These are phyloP conservation scores for Aphidoletes aphidimyza DNA, from an alignment of 2,888 invertebrate genomes.

Conservation along the genomic window DNA sequence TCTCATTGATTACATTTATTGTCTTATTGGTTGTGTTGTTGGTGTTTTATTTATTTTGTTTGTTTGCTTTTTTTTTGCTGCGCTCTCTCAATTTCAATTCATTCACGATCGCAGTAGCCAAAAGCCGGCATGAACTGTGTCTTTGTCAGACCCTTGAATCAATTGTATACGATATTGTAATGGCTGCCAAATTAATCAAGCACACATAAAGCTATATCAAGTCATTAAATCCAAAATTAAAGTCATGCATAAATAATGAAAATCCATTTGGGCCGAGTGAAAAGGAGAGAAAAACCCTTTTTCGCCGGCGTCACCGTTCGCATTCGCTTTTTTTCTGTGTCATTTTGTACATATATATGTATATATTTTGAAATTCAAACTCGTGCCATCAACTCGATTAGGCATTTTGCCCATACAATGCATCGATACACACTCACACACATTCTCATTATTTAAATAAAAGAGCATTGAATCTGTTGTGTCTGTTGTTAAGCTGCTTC, in stretches of 20 bases:
- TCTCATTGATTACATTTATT: constrained; percentile 34
- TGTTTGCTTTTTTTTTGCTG: neutral
- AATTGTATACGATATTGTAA: too few relatives aligned
- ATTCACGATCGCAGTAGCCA: neutral
- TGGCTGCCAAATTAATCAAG: constrained; percentile 54
- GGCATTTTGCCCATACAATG: constrained; percentile 45
- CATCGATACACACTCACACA: constrained; percentile 16
- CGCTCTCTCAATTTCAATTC: too few relatives aligned
- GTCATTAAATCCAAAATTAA: constrained; percentile 55
- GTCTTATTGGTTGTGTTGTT: constrained; percentile 28
- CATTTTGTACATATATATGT: too few relatives aligned
- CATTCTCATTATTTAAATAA: too few relatives aligned
- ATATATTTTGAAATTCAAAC: constrained; percentile 14
- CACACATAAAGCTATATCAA: constrained; percentile 50
- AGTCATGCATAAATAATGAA: constrained; percentile 56
- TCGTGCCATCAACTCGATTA: constrained; percentile 37
- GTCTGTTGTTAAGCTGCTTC: neutral
- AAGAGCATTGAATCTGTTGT: neutral
- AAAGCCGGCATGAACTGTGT: neutral
- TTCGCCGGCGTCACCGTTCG: neutral
- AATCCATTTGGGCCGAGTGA: constrained; percentile 56
- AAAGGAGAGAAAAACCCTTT: neutral
- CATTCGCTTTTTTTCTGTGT: too few relatives aligned
- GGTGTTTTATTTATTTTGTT: neutral
- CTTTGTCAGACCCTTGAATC: neutral